These are phyloP conservation scores for Rattus norvegicus DNA, from an alignment of 2,113 vertebrate species.

Conservation along the genomic window GRCr8 NC_086037.1:31117001-31117500, in stretches of 20 bases:
- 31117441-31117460: conserved; percentile 90
- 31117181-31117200: background rate
- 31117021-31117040: conserved; percentile 90
- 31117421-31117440: conserved; percentile 97
- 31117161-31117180: conserved; percentile 67
- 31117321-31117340: conserved; percentile 82
- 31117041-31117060: conserved; percentile 91
- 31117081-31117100: conserved; percentile 81
- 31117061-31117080: conserved; percentile 93
- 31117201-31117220: conserved; percentile 58
- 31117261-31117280: conserved; percentile 45
- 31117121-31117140: conserved; percentile 81
- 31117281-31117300: conserved; percentile 75
- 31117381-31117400: conserved; percentile 78
- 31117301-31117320: conserved; percentile 81
- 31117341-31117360: conserved; percentile 81
- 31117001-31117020: conserved; percentile 91
- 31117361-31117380: conserved; percentile 73
- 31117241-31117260: conserved; percentile 75
- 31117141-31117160: conserved; percentile 55
- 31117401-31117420: conserved; percentile 87
- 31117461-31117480: conserved; percentile 94
- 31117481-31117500: conserved; percentile 95
- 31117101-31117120: background rate
- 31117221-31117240: conserved; percentile 71